Evolutionary conservation across 2,797 vertebrate species (phyloP), one percentile per base, ranked within the genome.

Genomic region (Jordanella pulchra): DNA sequence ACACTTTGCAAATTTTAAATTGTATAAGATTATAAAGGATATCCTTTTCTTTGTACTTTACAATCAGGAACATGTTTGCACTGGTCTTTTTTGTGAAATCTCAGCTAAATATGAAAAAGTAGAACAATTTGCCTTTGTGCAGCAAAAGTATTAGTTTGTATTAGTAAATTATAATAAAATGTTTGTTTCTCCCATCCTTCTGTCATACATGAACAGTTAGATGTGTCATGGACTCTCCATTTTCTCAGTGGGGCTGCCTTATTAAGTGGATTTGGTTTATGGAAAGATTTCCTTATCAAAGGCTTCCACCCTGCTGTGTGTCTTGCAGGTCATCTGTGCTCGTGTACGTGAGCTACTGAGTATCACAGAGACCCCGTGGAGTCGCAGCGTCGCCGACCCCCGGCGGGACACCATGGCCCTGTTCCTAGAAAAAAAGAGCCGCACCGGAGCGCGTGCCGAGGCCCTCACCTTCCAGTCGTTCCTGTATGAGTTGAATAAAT

Each of bases 381-480:
- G 56, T 50, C 93, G 89, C 73, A 95, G 93, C 89, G 91, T 97
- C 71, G 79, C 93, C 4, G 94, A 96, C 71, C 95, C 94, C 0
- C 94, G 76, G n/a, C 90, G 91, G 82, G 97, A 97, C 80, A 79
- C 72, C 35, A 42, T 84, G 77, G 93, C 92, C 63, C 91, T 96
- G 79, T 99, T 96, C 90, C 86, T 98, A 80, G 95, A 97, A 87
- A 82, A 11, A 55, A 99, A 97, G 90, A 93, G 95, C 71, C 89
- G 28, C 15, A 94, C 90, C 0, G 96, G 97, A 65, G 70, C 71
- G 69, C 81, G 25, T 61, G 93, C 93, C 17, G 94, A 97, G 79
- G 71, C 75, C 44, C 93, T 98, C 77, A 95, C 94, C 47, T 94
- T 94, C 61, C 72, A 88, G 69, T 79, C 90, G 78, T 96, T 96